Percentiles rank a stretch among this genome's conserved stretches.
phyloP scores from a whole-genome alignment of 2,113 vertebrate species.

The Barnardius zonarius region DNA sequence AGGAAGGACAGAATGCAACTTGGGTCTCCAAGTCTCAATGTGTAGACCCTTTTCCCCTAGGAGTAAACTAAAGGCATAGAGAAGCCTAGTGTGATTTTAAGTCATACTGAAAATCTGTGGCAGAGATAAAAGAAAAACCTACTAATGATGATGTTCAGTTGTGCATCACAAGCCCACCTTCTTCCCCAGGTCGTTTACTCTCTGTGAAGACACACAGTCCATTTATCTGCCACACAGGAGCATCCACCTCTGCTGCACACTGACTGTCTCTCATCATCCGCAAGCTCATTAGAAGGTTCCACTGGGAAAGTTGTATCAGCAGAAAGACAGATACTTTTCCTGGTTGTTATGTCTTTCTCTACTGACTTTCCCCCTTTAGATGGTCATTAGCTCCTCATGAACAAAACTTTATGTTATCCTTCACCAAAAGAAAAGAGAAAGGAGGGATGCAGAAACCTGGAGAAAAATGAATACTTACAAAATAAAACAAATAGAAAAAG shows the following conservation, averaged over 20 bases:
- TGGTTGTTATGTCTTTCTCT: not conserved
- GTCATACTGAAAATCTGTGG: not conserved
- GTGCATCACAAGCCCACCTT: not conserved
- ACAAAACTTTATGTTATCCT: not conserved
- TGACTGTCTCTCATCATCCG: not conserved
- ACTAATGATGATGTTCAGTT: not conserved
- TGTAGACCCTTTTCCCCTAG: not conserved
- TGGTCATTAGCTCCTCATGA: not conserved
- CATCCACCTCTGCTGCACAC: not conserved
- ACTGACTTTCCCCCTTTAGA: not conserved
- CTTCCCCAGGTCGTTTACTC: not conserved
- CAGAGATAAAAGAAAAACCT: not conserved
- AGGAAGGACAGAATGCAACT: not conserved
- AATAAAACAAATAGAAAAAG: not conserved
- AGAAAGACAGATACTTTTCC: not conserved
- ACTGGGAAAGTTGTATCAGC: not conserved
- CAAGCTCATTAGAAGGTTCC: not conserved
- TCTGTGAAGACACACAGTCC: not conserved
- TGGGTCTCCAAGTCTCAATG: not conserved
- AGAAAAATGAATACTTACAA: not conserved
- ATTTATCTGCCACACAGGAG: not conserved
- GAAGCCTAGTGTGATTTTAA: not conserved
- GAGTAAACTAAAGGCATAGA: not conserved
- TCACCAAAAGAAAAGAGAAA: not conserved
- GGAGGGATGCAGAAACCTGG: not conserved